Evolutionary conservation across 2,888 invertebrate species (phyloP), one percentile per base, ranked within the genome.

Genomic region (Habrosyne pyritoides): DNA sequence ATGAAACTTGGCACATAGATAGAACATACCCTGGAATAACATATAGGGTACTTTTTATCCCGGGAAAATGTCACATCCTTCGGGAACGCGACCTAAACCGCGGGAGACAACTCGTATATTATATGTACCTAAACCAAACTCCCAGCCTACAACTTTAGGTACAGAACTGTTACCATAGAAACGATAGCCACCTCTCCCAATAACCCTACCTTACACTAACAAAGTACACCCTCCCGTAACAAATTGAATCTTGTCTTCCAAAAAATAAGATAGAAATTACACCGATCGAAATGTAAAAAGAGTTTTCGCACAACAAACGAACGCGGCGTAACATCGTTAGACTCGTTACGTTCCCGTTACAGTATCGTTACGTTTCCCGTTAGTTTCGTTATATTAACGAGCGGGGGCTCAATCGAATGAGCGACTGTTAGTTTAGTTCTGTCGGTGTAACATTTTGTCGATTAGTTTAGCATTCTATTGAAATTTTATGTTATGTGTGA

Each of bases 301-400:
- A 73, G 71, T 75, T 72, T 63, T 61, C 57, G 58, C 55, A 60
- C 66, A 69, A 75, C 74, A 77, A 78, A 73, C 67, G 70, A 69
- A 65, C 64, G 64, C 61, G 60, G 61, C 47, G 66, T 81, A 78
- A 81, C 66, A 59, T 71, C 66, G 70, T 75, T 75, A 74, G 56
- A 59, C 62, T 69, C 70, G 81, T 83, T 82, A 79, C 70, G 63
- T 68, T 56, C 61, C 59, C 70, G 76, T 73, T 74, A 78, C 76
- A 67, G 70, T 72, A 63, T 71, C 73, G 71, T 66, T 59, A 68
- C 69, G 67, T 65, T 63, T 57, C 60, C 61, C 66, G 71, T 73
- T 74, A 76, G 71, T 73, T 77, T 72, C 66, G 79, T 79, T 75
- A 79, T 60, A 59, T 60, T 78, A 78, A 82, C 77, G 69, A 77